Evolutionary conservation across 2,113 vertebrate genomes (phyloP), one percentile per base, ranked within the genome.

Genomic region (Burhinus oedicnemus): DNA sequence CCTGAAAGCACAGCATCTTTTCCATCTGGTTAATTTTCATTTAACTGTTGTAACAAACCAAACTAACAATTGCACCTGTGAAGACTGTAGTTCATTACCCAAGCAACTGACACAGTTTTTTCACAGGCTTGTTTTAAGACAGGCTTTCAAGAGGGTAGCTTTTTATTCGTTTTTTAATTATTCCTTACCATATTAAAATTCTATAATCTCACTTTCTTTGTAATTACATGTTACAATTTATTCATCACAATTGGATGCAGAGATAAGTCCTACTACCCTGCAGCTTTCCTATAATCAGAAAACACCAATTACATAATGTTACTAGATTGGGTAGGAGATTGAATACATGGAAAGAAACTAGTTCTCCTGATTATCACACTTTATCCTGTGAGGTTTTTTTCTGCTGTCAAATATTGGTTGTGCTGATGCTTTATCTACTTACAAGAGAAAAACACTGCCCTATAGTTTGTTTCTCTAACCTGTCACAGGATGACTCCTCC

Each of bases 111-210:
- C 49, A 1, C 36, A 32, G 3, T 11, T 79, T 70, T 69, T 87
- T 38, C 52, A 60, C 36, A 62, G 58, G n/a, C 11, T 49, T 79
- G 7, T 60, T 92, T 55, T 32, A 84, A 74, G 38, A 40, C 34
- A 71, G 14, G 22, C 42, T 94, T 78, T 77, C 58, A 72, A 74
- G 12, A 89, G 25, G 0, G 1, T 10, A 77, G 36, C 16, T 65
- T 90, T 52, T 60, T 66, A 51, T 68, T 87, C 69, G 38, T 18
- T 94, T 90, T 75, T 86, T 72, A 76, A 92, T 96, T 83, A 92
- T 45, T 62, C 79, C 55, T 76, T 42, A 47, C 45, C 36, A 32
- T 16, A 84, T 78, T 66, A 62, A 89, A 89, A 62, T 66, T 93
- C 61, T 70, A 30, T 58, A 52, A 66, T 77, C 69, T 81, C 45